These are phyloP conservation scores for Patella depressa DNA, from an alignment of 2,888 invertebrate species.

Conservation along the genomic window DNA sequence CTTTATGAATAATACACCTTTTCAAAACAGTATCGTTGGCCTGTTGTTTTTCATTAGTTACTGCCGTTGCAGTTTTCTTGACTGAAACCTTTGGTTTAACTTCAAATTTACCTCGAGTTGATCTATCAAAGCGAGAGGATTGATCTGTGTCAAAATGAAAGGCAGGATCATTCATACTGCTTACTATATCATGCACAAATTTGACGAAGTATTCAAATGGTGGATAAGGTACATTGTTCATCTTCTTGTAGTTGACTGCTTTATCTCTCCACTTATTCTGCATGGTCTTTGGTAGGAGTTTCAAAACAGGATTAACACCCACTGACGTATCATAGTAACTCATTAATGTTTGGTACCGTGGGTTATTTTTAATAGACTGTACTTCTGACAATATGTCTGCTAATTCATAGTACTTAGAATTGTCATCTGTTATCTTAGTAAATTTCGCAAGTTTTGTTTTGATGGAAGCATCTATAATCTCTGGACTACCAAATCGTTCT, in stretches of 20 bases:
- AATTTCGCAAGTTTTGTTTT: conserved; percentile 31
- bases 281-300: conserved; percentile 34
- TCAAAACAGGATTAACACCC: conserved; percentile 35
- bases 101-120: no score
- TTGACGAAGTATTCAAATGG: conserved; percentile 34
- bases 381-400: conserved; percentile 33
- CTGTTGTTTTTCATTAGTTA: no score
- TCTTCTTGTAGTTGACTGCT: conserved; percentile 33
- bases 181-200: conserved; percentile 34
- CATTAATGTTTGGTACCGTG: conserved; percentile 24
- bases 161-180: conserved; percentile 34
- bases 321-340: conserved; percentile 36
- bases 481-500: conserved; percentile 35
- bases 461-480: conserved; percentile 29
- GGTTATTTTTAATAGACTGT: conserved; percentile 31
- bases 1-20: conserved; percentile 19
- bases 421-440: conserved; percentile 32
- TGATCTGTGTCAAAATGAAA: conserved; percentile 20
- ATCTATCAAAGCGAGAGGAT: conserved; percentile 4
- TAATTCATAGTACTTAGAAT: conserved; percentile 30
- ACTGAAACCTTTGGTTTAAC: no score
- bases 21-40: no score
- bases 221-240: conserved; percentile 33
- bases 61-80: no score
- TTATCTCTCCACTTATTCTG: conserved; percentile 38